phyloP scores from a whole-genome alignment of 2,113 vertebrate species.

The Picathartes gymnocephalus region DNA sequence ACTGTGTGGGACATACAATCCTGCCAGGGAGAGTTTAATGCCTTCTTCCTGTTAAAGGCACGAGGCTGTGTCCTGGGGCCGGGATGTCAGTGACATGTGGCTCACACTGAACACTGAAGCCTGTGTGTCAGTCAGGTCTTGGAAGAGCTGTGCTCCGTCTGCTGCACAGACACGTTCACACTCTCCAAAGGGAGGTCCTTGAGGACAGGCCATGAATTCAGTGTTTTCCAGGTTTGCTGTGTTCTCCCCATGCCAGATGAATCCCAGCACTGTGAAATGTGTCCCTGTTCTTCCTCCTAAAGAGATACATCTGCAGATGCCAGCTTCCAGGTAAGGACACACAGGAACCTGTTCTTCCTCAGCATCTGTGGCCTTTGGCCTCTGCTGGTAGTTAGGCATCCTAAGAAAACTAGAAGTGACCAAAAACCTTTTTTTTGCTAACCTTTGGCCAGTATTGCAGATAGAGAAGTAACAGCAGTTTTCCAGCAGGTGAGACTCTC shows the following conservation, averaged over 20 bases:
- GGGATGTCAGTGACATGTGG: background rate
- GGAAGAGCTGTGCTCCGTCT: background rate
- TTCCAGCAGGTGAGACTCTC: slow-evolving; percentile 57
- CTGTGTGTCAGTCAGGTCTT: background rate
- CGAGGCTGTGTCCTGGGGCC: background rate
- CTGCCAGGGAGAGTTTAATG: background rate
- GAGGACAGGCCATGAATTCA: background rate
- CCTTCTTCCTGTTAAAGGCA: background rate
- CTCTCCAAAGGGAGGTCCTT: background rate
- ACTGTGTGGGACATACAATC: background rate
- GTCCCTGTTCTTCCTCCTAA: background rate
- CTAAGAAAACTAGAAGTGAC: slow-evolving; percentile 17
- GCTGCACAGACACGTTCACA: background rate
- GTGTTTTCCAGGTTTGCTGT: background rate
- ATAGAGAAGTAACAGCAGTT: background rate
- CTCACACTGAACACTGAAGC: background rate
- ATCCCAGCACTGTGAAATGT: background rate
- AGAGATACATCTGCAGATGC: background rate
- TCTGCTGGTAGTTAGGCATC: background rate
- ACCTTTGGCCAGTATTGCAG: background rate
- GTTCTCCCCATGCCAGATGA: background rate
- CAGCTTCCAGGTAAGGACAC: background rate
- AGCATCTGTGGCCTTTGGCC: slow-evolving; percentile 8
- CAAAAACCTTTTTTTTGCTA: background rate
- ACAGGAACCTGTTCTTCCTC: background rate